Base-by-base conservation (phyloP, 2,888 invertebrate genomes). In the Stenurella melanura region DNA sequence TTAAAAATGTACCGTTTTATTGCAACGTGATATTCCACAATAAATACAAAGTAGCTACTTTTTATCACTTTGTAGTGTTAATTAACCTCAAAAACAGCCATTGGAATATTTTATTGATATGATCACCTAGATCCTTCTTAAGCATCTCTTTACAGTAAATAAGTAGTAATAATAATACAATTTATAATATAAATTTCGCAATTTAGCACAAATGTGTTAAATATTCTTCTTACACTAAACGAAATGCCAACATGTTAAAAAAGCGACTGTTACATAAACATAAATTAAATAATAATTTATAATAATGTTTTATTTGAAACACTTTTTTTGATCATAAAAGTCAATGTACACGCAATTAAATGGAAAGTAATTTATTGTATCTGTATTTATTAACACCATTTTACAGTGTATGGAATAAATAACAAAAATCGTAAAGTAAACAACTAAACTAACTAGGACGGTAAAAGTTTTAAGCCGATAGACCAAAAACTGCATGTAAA, bases 241-340 rank as follows among this genome's bases (percentile, higher is more conserved):
- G 12, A 64, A 64, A 19, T 19, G 61, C n/a, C 61, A 61, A 42
- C 42, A 42, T 38, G 42, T 38, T 63, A 18, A 38, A 42, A 64
- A 42, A 64, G 50, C n/a, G 5, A 21, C 3, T 64, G 21, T 42
- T 42, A 38, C 64, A 64, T 42, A 64, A 42, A 64, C 19, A 19
- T 64, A 42, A 42, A 64, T 64, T 64, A 64, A 63, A 63, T 19
- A 50, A 42, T 19, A 64, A 64, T 64, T 64, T 42, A 64, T 42
- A 64, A 42, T 42, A 64, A 64, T 64, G 19, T 18, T 18, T 42
- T 21, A 64, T 19, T 64, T 12, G 64, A 42, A 64, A 38, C 15
- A 18, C 42, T 64, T 64, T 42, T 42, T 42, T 50, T 42, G 12
- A 50, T n/a, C n/a, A 50, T 42, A 19, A 42, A 19, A 61, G 61